Evolutionary conservation across 2,888 invertebrate genomes (phyloP).

Genomic region (Mantis religiosa): DNA sequence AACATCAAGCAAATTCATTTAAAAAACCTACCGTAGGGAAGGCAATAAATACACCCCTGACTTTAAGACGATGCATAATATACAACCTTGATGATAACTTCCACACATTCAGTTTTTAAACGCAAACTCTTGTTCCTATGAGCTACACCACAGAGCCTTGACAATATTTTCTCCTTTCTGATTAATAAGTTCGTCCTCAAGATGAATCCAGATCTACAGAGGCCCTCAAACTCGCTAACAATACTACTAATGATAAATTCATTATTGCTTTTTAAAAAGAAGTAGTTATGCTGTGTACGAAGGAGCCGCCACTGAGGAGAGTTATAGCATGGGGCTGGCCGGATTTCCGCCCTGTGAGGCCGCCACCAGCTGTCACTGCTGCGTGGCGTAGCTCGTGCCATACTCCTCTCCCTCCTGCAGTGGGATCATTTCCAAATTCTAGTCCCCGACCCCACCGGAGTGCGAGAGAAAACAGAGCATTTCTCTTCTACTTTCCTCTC

Average conservation of each 20-base stretch:
- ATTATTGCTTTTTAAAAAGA: neutral
- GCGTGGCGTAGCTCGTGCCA: constrained; percentile 20
- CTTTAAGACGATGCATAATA: no score
- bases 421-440: neutral
- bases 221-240: neutral
- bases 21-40: no score
- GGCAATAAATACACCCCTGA: no score
- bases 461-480: neutral
- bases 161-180: no score
- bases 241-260: no score
- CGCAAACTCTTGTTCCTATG: no score
- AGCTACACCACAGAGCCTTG: no score
- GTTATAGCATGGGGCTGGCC: constrained; percentile 7
- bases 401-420: constrained; percentile 34
- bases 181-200: no score
- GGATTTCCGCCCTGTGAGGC: constrained; percentile 31
- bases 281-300: neutral
- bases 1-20: no score
- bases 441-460: neutral
- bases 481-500: neutral
- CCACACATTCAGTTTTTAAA: no score
- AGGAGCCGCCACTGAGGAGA: neutral
- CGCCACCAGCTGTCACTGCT: constrained; percentile 30
- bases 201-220: no score
- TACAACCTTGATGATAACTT: no score